Evolutionary conservation across 1,140 invertebrate genomes (phyloP).

Genomic region (Lepidurus arcticus): DNA sequence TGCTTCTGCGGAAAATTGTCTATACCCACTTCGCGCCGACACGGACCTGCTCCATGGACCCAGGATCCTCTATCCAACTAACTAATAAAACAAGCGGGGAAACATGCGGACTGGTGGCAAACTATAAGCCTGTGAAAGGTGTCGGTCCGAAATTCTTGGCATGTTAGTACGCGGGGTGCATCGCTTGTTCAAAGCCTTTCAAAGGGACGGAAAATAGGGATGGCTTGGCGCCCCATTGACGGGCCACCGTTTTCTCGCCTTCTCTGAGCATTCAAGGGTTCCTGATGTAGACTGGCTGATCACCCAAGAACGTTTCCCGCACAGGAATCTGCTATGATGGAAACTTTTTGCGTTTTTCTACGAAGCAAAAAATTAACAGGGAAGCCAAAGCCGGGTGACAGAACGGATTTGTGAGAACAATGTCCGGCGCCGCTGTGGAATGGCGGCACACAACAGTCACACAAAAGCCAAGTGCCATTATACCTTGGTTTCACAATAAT

Average conservation of each 20-base stretch:
- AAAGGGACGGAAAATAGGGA: conserved; percentile 6
- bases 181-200: conserved; percentile 2
- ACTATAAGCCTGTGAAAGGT: neutral
- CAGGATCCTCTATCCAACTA: neutral
- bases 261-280: neutral
- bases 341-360: neutral
- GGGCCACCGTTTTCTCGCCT: conserved; percentile 20
- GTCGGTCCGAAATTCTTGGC: conserved; percentile 14
- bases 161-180: conserved; percentile 3
- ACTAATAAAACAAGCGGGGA: conserved; percentile 21
- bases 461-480: neutral
- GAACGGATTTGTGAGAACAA: neutral
- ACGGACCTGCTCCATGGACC: neutral
- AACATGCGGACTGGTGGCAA: conserved; percentile 11
- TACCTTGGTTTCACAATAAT: neutral
- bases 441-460: neutral
- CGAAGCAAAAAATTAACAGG: neutral
- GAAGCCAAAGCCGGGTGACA: neutral
- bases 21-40: neutral
- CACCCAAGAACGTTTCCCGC: conserved; percentile 3
- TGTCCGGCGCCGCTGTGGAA: neutral
- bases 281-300: conserved; percentile 13
- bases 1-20: conserved; percentile 21
- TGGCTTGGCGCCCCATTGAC: conserved; percentile 20
- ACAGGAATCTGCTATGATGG: neutral